These are phyloP conservation scores for Hoplias malabaricus DNA, from an alignment of 2,113 vertebrate genomes.

Conservation along the genomic window DNA sequence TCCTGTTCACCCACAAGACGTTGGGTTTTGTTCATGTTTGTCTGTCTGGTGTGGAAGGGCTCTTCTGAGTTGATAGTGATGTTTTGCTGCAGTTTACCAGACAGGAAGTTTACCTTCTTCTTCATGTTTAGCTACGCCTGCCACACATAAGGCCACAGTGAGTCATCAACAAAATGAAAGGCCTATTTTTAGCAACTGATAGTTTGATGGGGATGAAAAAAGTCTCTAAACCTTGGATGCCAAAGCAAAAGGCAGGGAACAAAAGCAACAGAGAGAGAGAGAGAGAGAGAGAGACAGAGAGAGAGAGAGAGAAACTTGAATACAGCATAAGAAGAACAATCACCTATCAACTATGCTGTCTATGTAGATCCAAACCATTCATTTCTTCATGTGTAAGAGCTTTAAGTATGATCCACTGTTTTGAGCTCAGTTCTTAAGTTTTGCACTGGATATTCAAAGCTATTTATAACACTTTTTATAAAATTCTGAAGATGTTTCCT, in stretches of 20 bases:
- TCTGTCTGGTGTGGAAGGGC: not conserved
- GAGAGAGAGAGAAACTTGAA: not conserved
- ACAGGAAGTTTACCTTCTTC: conserved; percentile 13
- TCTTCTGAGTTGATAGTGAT: not conserved
- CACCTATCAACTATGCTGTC: not conserved
- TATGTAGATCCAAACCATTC: not conserved
- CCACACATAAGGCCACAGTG: conserved; percentile 24
- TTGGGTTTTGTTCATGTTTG: not conserved
- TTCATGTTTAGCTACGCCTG: conserved; percentile 18
- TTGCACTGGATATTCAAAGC: not conserved
- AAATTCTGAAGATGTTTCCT: too few relatives aligned
- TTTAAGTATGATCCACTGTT: not conserved
- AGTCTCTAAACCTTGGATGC: conserved; percentile 7
- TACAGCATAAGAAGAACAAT: not conserved
- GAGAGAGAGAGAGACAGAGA: not conserved
- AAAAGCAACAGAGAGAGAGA: not conserved
- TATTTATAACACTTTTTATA: too few relatives aligned
- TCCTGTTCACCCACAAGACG: not conserved
- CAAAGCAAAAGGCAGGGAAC: not conserved
- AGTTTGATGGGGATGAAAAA: conserved; percentile 28
- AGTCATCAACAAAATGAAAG: conserved; percentile 43
- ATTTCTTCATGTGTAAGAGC: not conserved
- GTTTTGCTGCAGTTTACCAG: not conserved
- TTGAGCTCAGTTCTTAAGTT: not conserved
- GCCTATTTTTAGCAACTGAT: conserved; percentile 30